phyloP scores from a whole-genome alignment of 2,113 vertebrate species.

The Cyprinodon variegatus region DNA sequence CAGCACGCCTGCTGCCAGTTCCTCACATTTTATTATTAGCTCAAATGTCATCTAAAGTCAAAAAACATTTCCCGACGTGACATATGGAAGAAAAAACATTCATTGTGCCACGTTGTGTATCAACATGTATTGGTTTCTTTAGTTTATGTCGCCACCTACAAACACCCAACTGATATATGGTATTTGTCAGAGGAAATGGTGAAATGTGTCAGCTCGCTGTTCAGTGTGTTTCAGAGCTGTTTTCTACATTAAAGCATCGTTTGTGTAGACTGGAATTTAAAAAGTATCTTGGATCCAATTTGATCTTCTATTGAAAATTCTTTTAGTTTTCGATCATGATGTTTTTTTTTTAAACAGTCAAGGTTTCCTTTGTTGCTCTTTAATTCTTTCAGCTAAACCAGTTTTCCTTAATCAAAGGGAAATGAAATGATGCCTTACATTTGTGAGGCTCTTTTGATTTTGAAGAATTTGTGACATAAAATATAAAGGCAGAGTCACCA shows the following conservation, averaged over 20 bases:
- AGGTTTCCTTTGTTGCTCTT: slow-evolving; percentile 2
- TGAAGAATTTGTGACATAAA: background rate
- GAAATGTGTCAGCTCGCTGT: background rate
- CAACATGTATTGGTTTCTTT: background rate
- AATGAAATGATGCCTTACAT: background rate
- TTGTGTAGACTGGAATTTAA: background rate
- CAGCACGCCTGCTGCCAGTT: background rate
- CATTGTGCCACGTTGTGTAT: background rate
- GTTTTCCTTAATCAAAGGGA: background rate
- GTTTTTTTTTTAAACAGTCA: background rate
- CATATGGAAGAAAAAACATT: background rate
- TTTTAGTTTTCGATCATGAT: slow-evolving; percentile 2
- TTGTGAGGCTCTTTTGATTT: background rate
- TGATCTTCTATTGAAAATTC: background rate
- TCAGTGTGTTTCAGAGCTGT: background rate
- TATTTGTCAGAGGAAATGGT: slow-evolving; percentile 7
- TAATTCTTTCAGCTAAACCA: background rate
- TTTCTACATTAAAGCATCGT: slow-evolving; percentile 5
- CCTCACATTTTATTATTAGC: slow-evolving; percentile 1
- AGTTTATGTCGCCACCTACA: background rate
- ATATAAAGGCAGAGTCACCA: background rate
- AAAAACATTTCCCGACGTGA: slow-evolving; percentile 3
- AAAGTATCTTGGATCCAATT: background rate
- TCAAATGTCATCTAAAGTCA: slow-evolving; percentile 1
- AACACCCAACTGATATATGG: background rate